Base-by-base conservation (phyloP, 1,140 invertebrate species). In the Lanistes nyassanus region DNA sequence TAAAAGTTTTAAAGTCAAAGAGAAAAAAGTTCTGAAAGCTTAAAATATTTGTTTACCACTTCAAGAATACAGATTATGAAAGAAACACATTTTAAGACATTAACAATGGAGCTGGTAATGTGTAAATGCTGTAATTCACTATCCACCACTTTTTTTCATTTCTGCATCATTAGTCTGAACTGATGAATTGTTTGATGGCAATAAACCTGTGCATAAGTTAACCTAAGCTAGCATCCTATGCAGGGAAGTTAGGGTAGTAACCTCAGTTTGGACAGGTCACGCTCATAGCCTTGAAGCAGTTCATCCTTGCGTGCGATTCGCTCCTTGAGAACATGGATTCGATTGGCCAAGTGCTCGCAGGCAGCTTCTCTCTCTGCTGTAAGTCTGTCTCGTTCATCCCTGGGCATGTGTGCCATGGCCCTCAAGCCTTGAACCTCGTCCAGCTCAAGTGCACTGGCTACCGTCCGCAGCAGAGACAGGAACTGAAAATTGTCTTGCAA, bases 251-350 rank as follows among this genome's bases (percentile, higher is more conserved):
- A 13, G 47, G 26, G 36, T 53, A 65, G 77, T 73, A 75, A 87
- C 84, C 86, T 82, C 31, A 90, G 77, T 73, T 87, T 89, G 19
- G 84, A 83, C 29, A 90, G 75, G 78, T 89, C 88, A 73, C 76
- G 77, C 70, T 89, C 89, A 79, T 89, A 90, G 31, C 84, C 86
- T 58, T 86, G 82, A 21, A 90, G 70, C 13, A 90, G 73, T 37
- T 88, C 84, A 71, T 89, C 87, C 71, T 89, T 90, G 58, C 88
- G 76, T n/a, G 74, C 58, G n/a, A 88, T 82, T 69, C 83, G 79
- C 58, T 89, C 88, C 65, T 81, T 81, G 67, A 88, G 73, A 16
- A 83, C 71, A 74, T 84, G 81, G 47, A 88, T 83, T 36, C 80
- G 77, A 47, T 78, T 81, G 11, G 82, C 76, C 56, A 89, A 66